These are phyloP conservation scores for Chironomus riparius DNA, from an alignment of 2,888 invertebrate species.

Conservation along the genomic window DNA sequence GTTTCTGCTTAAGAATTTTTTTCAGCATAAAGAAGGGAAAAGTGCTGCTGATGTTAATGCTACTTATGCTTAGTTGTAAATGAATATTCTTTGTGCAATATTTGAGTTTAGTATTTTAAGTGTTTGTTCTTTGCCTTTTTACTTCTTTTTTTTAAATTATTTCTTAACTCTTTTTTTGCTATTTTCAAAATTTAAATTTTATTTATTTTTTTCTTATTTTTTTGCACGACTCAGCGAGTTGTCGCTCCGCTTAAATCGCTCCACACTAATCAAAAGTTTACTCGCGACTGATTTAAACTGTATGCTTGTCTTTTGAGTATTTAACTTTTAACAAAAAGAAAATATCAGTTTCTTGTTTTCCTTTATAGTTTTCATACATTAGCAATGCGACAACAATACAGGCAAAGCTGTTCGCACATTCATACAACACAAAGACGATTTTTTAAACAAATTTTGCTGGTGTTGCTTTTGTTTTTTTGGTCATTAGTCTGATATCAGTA, in stretches of 20 bases:
- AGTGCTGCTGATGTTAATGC: neutral
- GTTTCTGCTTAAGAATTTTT: neutral
- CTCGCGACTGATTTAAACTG: slow-evolving; percentile 26
- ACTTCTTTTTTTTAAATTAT: slow-evolving; percentile 9
- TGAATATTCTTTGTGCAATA: neutral
- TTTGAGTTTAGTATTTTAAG: slow-evolving; percentile 23
- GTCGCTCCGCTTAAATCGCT: neutral
- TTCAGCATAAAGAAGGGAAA: neutral
- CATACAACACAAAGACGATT: neutral
- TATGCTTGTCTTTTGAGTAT: slow-evolving; percentile 18
- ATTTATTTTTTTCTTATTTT: no score
- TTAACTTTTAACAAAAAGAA: slow-evolving; percentile 18
- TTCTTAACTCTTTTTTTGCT: neutral
- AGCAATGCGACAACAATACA: neutral
- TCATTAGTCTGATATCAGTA: no score
- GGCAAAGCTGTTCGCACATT: neutral
- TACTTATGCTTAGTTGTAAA: neutral
- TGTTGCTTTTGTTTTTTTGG: no score
- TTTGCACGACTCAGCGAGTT: neutral
- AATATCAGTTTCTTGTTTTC: slow-evolving; percentile 12
- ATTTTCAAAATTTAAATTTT: neutral
- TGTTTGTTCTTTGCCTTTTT: slow-evolving; percentile 23
- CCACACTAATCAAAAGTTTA: slow-evolving; percentile 20
- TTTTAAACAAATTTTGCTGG: no score
- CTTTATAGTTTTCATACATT: neutral